These are phyloP conservation scores for Anniella stebbinsi DNA, from an alignment of 2,797 vertebrate species.

Conservation along the genomic window DNA sequence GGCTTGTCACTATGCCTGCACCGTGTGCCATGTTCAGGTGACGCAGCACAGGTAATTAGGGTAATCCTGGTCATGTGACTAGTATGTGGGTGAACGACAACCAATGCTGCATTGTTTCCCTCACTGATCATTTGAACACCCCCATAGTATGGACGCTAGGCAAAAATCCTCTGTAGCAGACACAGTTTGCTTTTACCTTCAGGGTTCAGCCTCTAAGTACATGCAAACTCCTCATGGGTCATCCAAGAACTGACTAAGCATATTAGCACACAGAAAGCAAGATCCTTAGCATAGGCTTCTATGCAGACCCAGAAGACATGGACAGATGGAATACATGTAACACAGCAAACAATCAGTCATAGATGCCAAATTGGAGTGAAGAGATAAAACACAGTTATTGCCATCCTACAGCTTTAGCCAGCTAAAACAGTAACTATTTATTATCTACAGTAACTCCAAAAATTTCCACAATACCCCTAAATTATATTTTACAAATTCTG, in stretches of 20 bases:
- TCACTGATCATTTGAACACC: too few relatives aligned
- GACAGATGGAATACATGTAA: slow-evolving; percentile 69
- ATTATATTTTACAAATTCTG: slow-evolving; percentile 6
- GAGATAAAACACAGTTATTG: slow-evolving; percentile 73
- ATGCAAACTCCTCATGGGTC: slow-evolving; percentile 35
- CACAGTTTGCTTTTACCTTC: slow-evolving; percentile 40
- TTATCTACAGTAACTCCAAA: slow-evolving; percentile 50
- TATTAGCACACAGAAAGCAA: slow-evolving; percentile 53
- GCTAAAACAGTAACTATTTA: slow-evolving; percentile 57
- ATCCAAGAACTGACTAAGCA: slow-evolving; percentile 54
- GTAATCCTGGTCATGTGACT: too few relatives aligned
- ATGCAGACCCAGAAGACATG: slow-evolving; percentile 61
- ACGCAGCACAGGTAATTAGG: too few relatives aligned
- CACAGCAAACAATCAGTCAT: slow-evolving; percentile 69
- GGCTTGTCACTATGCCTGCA: too few relatives aligned
- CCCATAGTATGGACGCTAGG: not conserved
- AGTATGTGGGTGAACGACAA: too few relatives aligned
- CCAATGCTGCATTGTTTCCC: too few relatives aligned
- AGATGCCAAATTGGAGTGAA: slow-evolving; percentile 72
- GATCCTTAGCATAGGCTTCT: slow-evolving; percentile 69
- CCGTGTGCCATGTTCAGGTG: too few relatives aligned
- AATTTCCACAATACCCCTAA: not conserved
- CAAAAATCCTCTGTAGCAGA: slow-evolving; percentile 10
- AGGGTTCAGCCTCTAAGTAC: not conserved
- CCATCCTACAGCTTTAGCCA: slow-evolving; percentile 49